A percentile compares a stretch with the other conserved stretches of the same genome.
Conservation (phyloP, 2,797 vertebrate genomes). For the Antennarius maculatus region DNA sequence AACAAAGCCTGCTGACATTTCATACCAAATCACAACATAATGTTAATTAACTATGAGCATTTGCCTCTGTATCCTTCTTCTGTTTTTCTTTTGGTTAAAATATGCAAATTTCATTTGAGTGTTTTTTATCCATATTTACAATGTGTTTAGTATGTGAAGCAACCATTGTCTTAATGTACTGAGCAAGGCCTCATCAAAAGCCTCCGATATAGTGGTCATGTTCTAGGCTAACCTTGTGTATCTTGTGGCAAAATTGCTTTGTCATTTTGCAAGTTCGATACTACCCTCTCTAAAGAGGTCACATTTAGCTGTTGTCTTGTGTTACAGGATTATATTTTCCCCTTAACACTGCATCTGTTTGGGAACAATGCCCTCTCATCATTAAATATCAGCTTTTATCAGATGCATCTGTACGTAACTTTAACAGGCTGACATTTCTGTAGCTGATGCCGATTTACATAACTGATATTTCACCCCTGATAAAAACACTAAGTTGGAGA, state of each 20-base stretch:
- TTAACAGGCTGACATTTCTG: slow-evolving; percentile 7
- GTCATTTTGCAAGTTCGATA: slow-evolving; percentile 69
- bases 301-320: slow-evolving; percentile 71
- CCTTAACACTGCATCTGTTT: slow-evolving; percentile 64
- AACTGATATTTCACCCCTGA: neutral
- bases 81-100: slow-evolving; percentile 2
- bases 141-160: neutral
- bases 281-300: slow-evolving; percentile 75
- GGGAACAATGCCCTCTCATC: slow-evolving; percentile 64
- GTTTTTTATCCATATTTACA: neutral
- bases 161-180: slow-evolving; percentile 19
- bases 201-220: slow-evolving; percentile 52
- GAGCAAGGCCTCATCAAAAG: slow-evolving; percentile 45
- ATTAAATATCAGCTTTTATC: slow-evolving; percentile 67
- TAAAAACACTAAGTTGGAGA: slow-evolving; percentile 1
- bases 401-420: slow-evolving; percentile 26
- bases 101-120: neutral
- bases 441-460: neutral
- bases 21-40: slow-evolving; percentile 10
- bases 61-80: neutral
- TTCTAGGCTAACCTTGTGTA: slow-evolving; percentile 61
- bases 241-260: slow-evolving; percentile 63
- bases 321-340: slow-evolving; percentile 75
- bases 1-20: slow-evolving; percentile 28
- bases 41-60: slow-evolving; percentile 49